Evolutionary conservation across 2,888 invertebrate species (phyloP), one percentile per base, ranked within the genome.

Genomic region (Ametastegia equiseti): DNA sequence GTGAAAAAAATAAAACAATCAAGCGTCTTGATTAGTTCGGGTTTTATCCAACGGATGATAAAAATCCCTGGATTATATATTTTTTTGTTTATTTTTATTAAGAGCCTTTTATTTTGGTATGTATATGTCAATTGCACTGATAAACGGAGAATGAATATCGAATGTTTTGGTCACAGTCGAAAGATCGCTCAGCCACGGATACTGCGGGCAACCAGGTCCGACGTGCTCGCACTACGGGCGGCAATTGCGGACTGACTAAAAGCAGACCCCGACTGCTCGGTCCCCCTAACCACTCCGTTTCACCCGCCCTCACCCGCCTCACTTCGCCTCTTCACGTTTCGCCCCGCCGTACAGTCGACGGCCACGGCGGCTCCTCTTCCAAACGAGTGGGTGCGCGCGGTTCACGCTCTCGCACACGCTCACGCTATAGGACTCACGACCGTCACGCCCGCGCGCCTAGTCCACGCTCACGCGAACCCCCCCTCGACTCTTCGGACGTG

Each of bases 391-490:
- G 79, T 85, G 86, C 84, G 88, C 84, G 86, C 86, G 83, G 83
- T 84, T n/a, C n/a, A n/a, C 83, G 86, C 86, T 87, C 89, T 89
- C 89, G 89, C 89, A 88, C 88, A 89, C 50, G 50, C 75, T 75
- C 75, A 75, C 71, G 71, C 47, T 23, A 7, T 19, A 5, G n/a
- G 13, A 15, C n/a, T 67, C 67, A 67, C 71, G 71, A 23, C n/a
- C n/a, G n/a, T 71, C 71, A 71, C 75, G 75, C 75, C 75, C 75
- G 75, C 75, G 75, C 75, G 45, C 87, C 83, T 85, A 86, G 82
- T 83, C 83, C 83, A 87, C 86, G 87, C 89, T 89, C 89, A 89
- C 90, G 89, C 88, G 89, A 89, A 89, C 88, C 90, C 88, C 88
- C 67, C n/a, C n/a, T n/a, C n/a, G n/a, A n/a, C n/a, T n/a, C n/a